Evolutionary conservation across 2,888 invertebrate species (phyloP), one percentile per base, ranked within the genome.

Genomic region (Calameuta pallipes): DNA sequence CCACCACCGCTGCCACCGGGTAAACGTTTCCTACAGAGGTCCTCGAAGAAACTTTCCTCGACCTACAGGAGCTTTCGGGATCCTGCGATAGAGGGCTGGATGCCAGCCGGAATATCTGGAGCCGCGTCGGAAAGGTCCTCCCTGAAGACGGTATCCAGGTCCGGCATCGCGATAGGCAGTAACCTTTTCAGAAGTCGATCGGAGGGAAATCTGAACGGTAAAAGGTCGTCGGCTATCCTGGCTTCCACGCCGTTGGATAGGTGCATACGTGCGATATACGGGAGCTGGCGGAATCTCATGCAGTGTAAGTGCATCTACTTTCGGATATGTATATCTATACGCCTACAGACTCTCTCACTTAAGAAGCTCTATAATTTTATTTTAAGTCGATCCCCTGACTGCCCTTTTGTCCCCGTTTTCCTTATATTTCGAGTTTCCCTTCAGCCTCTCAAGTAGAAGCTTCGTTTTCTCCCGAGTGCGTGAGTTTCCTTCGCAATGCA

Each of bases 201-300:
- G 36, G 96, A 96, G 87, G 95, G 95, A 12, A 95, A 96, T 89
- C 92, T 96, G 87, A 79, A 78, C 84, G 84, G 36, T 80, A 85
- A 84, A 82, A 83, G 82, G 76, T 78, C 82, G 13, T 78, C 82
- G 13, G 70, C 73, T 71, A 79, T 86, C 75, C 77, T 79, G 75
- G 69, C 80, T 76, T 79, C 81, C 75, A 93, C 93, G 75, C 92
- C 94, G 37, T 91, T 94, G 84, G 95, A 95, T 91, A 95, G 95
- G 91, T 96, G 95, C 91, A 94, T 96, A 83, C 94, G 94, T 86
- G 95, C 94, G 81, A 94, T 96, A 86, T 95, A 95, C 89, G 96
- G 96, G 84, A 95, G 95, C 92, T 96, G 96, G 96, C 95, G 94
- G 92, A 96, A 96, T 92, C 94, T 96, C 83, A 93, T 96, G 89